Percentiles rank a stretch among this genome's conserved stretches.
Evolutionary conservation across 2,888 invertebrate genomes (phyloP).

Genomic region (Lepidocyrtinus sp.): DNA sequence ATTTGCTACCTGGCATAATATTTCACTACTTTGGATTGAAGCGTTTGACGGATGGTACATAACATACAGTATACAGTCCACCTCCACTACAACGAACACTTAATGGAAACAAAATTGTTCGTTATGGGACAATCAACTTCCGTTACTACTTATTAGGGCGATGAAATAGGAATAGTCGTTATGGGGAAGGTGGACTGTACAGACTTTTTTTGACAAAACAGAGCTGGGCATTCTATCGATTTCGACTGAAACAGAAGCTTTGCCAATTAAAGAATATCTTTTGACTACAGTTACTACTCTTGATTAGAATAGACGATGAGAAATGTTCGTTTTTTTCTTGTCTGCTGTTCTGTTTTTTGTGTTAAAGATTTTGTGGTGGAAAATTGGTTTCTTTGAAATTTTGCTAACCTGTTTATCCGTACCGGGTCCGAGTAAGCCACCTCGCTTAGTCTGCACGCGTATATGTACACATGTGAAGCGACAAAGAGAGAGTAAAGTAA

Average conservation of each 20-base stretch:
- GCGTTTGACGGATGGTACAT: not conserved
- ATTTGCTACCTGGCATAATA: not conserved
- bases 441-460: slow-evolving; percentile 70
- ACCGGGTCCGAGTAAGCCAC: slow-evolving; percentile 70
- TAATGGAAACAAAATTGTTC: too few species aligned
- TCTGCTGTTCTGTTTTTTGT: slow-evolving; percentile 13
- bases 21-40: not conserved
- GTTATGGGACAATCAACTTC: too few species aligned
- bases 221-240: not conserved
- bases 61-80: not conserved
- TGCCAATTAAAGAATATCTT: too few species aligned
- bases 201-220: not conserved
- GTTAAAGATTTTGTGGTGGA: not conserved
- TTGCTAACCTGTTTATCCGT: slow-evolving; percentile 71
- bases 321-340: not conserved
- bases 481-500: slow-evolving; percentile 3
- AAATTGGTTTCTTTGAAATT: not conserved
- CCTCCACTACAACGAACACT: too few species aligned
- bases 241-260: not conserved
- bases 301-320: not conserved
- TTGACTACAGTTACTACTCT: not conserved
- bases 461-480: slow-evolving; percentile 14
- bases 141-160: too few species aligned
- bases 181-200: too few species aligned
- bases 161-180: too few species aligned